Evolutionary conservation across 2,888 invertebrate species (phyloP).

Genomic region (Candidula unifasciata): DNA sequence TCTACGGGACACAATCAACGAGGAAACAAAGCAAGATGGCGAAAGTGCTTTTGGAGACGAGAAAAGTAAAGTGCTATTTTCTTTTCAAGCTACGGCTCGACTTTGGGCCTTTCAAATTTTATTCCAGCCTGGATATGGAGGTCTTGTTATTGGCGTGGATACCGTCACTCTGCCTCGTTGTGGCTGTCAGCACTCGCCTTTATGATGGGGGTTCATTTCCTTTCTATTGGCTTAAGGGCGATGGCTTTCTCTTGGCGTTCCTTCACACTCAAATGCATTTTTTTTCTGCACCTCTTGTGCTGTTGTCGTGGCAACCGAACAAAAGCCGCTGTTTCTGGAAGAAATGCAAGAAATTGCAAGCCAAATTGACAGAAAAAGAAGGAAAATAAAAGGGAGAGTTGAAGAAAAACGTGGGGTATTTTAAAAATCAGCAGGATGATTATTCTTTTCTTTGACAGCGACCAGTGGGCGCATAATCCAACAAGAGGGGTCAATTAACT

Average conservation of each 20-base stretch:
- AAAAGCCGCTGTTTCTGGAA: constrained; percentile 46
- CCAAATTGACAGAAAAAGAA: constrained; percentile 38
- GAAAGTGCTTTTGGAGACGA: constrained; percentile 35
- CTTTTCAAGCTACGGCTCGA: constrained; percentile 35
- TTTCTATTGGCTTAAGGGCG: constrained; percentile 41
- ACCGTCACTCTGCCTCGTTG: constrained; percentile 38
- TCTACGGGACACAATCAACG: constrained; percentile 40
- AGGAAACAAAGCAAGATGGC: constrained; percentile 38
- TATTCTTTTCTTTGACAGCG: constrained; percentile 38
- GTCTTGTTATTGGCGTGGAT: constrained; percentile 41
- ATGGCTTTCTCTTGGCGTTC: constrained; percentile 37
- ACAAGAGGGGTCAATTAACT: constrained; percentile 43
- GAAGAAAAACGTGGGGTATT: background rate
- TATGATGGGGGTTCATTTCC: constrained; percentile 49
- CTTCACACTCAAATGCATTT: constrained; percentile 46
- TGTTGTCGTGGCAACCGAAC: constrained; percentile 47
- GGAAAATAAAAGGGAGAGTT: background rate
- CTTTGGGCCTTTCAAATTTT: constrained; percentile 32
- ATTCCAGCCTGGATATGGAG: constrained; percentile 36
- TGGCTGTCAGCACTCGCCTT: constrained; percentile 44
- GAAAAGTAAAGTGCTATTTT: constrained; percentile 38
- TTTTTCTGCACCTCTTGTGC: constrained; percentile 47
- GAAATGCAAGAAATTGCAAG: constrained; percentile 42
- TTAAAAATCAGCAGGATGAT: constrained; percentile 26
- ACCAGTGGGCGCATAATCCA: constrained; percentile 35